Base-by-base conservation (phyloP, 2,113 vertebrate species). In the Aplodontia rufa region DNA sequence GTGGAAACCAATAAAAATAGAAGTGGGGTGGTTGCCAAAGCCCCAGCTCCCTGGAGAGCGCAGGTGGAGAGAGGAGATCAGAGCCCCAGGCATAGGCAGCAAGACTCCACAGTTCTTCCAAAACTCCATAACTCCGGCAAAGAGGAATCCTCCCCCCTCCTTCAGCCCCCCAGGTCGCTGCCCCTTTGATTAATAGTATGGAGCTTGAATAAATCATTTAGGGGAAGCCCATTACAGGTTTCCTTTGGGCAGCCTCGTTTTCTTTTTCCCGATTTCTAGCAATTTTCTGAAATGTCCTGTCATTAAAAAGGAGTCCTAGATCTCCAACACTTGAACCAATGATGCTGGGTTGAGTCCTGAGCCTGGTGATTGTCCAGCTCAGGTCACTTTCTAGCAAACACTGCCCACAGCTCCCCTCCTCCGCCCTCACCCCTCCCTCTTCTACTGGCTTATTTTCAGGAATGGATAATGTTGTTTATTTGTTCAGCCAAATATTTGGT, bases 1-100 rank as follows among this genome's bases (percentile, higher is more conserved):
- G 98, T 98, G 97, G 97, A 98, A 98, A 98, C 98, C 98, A 97
- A 97, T 98, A 98, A 98, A 98, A 98, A 97, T 42, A 69, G 92
- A 97, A 98, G 98, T 7, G 91, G 97, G 97, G 96, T 92, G 81
- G 93, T 98, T 98, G 98, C 98, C 98, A 98, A 98, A 98, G 97
- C 96, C 97, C 98, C 96, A 96, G 97, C 98, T 99, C 98, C 98
- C 98, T 69, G 96, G 98, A 95, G 98, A 98, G 98, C 82, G 80
- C 99, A 99, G 99, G 98, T 99, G 98, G 98, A 98, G 98, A 98
- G 98, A 98, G 95, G 97, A 97, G 98, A 98, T 98, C 98, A 97
- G 97, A 97, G 97, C 98, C 28, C 87, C 28, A 32, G 98, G 98
- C 97, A 82, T 94, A 98, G 96, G 95, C 42, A 83, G 96, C 91